A percentile compares a stretch with the other conserved stretches of the same genome.
Conservation (phyloP, 2,113 vertebrate species). For the Larimichthys polyactis region DNA sequence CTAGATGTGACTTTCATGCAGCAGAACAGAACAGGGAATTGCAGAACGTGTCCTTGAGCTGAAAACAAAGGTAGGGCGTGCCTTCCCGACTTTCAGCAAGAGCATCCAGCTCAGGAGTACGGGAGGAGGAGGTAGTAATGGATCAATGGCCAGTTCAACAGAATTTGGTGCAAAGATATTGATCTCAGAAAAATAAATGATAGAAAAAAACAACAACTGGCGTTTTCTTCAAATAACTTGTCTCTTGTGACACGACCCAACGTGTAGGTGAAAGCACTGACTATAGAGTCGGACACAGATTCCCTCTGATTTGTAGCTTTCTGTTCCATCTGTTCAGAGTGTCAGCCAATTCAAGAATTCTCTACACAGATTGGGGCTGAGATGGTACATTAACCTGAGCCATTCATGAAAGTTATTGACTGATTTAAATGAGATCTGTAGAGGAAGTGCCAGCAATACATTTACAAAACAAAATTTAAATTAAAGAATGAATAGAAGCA, state of each 20-base stretch:
- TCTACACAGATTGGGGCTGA: constrained; percentile 2
- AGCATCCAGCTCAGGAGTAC: constrained; percentile 10
- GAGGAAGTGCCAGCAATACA: background rate
- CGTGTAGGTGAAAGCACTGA: constrained; percentile 18
- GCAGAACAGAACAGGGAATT: constrained; percentile 29
- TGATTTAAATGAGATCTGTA: constrained; percentile 21
- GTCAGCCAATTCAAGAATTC: constrained; percentile 32
- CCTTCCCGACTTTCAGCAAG: constrained; percentile 13
- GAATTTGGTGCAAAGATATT: constrained; percentile 61
- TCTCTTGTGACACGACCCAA: constrained; percentile 27
- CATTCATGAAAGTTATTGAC: constrained; percentile 33
- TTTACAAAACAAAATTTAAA: constrained; percentile 15
- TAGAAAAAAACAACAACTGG: constrained; percentile 29
- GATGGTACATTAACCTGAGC: constrained; percentile 42
- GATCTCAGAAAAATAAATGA: constrained; percentile 43
- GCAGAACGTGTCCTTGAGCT: constrained; percentile 51
- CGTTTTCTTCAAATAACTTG: constrained; percentile 47
- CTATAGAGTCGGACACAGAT: constrained; percentile 5
- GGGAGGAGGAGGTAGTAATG: constrained; percentile 27
- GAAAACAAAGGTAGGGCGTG: constrained; percentile 28
- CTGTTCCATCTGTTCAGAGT: constrained; percentile 21
- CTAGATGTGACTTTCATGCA: constrained; percentile 43
- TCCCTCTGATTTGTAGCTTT: constrained; percentile 37
- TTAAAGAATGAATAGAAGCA: background rate
- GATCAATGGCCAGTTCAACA: constrained; percentile 61